A percentile compares a stretch with the other conserved stretches of the same genome.
Evolutionary conservation across 2,113 vertebrate genomes (phyloP).

Genomic region (Conger conger): DNA sequence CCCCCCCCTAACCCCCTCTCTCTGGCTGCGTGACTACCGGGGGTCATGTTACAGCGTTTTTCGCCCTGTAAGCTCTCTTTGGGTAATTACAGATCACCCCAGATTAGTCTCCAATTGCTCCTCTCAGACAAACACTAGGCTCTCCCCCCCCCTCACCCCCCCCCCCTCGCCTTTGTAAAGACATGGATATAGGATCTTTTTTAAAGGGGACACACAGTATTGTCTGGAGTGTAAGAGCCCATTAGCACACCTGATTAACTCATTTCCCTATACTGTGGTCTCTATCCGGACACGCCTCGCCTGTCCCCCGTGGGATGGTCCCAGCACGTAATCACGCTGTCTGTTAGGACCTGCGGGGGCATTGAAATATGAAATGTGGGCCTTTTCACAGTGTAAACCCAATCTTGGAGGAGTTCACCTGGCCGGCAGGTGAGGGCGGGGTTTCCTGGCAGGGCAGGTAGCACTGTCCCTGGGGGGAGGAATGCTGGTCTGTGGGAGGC

Average conservation of each 20-base stretch:
- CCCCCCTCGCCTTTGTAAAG: not conserved
- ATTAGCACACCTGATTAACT: not conserved
- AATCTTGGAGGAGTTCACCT: not conserved
- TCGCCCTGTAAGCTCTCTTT: not conserved
- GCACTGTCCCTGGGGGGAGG: not conserved
- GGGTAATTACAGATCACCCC: constrained; percentile 30
- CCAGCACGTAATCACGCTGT: not conserved
- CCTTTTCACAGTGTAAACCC: not conserved
- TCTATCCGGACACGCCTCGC: not conserved
- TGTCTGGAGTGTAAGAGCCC: not conserved
- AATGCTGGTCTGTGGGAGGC: not conserved
- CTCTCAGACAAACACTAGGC: constrained; percentile 17
- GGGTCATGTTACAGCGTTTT: constrained; percentile 16
- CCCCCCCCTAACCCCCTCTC: not conserved
- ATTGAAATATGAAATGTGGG: not conserved
- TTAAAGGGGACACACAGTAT: constrained; percentile 6
- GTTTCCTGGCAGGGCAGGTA: not conserved
- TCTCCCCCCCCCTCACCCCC: too few species aligned
- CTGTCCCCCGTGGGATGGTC: not conserved
- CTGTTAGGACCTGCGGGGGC: not conserved
- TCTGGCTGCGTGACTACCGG: not conserved
- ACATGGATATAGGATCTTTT: constrained; percentile 32
- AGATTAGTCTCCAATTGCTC: constrained; percentile 24
- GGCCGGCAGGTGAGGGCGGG: not conserved
- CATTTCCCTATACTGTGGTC: not conserved